A percentile compares a stretch with the other conserved stretches of the same genome.
These are phyloP conservation scores for Mnemiopsis leidyi DNA, from an alignment of 37 sponge, comb jelly and placozoan genomes.

Conservation along the genomic window DNA sequence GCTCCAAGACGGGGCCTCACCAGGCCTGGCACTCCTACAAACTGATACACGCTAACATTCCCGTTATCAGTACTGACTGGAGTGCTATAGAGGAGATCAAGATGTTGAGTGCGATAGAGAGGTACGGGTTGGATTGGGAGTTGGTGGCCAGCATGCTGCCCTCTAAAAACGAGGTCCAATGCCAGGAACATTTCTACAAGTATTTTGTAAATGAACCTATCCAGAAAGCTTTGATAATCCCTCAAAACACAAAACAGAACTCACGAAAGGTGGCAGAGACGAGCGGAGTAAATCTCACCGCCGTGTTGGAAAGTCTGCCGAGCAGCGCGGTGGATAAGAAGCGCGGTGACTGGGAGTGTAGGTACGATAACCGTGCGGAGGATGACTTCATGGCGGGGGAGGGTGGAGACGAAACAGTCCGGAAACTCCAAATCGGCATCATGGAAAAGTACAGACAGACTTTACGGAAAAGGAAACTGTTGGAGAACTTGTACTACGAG, in stretches of 20 bases:
- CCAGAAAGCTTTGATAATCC: slow-evolving; percentile 9
- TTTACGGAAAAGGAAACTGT: neutral
- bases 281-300: neutral
- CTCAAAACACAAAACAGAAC: slow-evolving; percentile 39
- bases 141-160: slow-evolving; percentile 32
- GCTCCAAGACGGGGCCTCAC: neutral
- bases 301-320: neutral
- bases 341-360: slow-evolving; percentile 46
- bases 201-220: slow-evolving; percentile 34
- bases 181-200: slow-evolving; percentile 36
- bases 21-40: slow-evolving; percentile 15
- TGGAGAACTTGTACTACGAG: slow-evolving; percentile 62
- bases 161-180: neutral
- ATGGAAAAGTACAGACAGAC: slow-evolving; percentile 56
- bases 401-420: slow-evolving; percentile 19
- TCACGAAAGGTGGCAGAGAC: neutral
- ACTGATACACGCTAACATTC: slow-evolving; percentile 41
- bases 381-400: slow-evolving; percentile 64
- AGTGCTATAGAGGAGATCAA: slow-evolving; percentile 38
- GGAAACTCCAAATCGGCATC: neutral
- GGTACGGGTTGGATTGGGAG: slow-evolving; percentile 60
- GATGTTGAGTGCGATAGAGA: slow-evolving; percentile 36
- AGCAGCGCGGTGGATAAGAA: neutral
- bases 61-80: slow-evolving; percentile 19
- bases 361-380: slow-evolving; percentile 37